Base-by-base conservation (phyloP, 2,888 invertebrate genomes). In the Lepidonotus clava region DNA sequence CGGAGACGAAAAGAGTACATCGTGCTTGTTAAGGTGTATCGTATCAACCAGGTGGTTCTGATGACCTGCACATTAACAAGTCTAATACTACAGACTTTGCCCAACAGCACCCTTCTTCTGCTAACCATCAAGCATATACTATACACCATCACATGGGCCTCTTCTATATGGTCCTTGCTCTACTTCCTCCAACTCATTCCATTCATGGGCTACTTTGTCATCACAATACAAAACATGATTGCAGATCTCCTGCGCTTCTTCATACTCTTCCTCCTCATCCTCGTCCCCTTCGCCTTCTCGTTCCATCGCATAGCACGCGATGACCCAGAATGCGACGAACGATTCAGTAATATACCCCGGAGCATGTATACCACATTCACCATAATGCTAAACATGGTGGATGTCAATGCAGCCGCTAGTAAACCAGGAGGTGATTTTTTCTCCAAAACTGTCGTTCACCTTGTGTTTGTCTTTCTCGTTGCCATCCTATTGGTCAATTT, bases 161-260 rank as follows among this genome's bases (percentile, higher is more conserved):
- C 24, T 8, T 56, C 34, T 28, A 40, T 41, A 0, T 88, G 88
- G 88, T 83, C 86, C 6, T 0, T 87, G 21, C 32, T 88, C n/a
- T 88, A 66, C 71, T 87, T 87, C 86, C 38, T 88, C 0, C 87
- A 87, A 36, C 83, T 88, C n/a, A 38, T 87, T 0, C 88, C 88
- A 1, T 67, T 40, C 41, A 84, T 88, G 32, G 88, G 87, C 34
- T 71, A 83, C 85, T 86, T 86, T 46, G 77, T 87, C 28, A 53
- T 87, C 51, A 46, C 53, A 32, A 83, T 88, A 36, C 85, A 86
- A 76, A 38, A 38, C 21, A 87, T 88, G 88, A 66, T 88, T 14
- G 36, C 21, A 21, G 71, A 86, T 41, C 53, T 88, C 34, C 0
- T 84, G 34, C 67, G 86, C 36, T 88, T 87, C 83, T 24, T 80